A percentile compares a stretch with the other conserved stretches of the same genome.
phyloP scores from a whole-genome alignment of 2,797 vertebrate species.

The Peromyscus aztecus region DNA sequence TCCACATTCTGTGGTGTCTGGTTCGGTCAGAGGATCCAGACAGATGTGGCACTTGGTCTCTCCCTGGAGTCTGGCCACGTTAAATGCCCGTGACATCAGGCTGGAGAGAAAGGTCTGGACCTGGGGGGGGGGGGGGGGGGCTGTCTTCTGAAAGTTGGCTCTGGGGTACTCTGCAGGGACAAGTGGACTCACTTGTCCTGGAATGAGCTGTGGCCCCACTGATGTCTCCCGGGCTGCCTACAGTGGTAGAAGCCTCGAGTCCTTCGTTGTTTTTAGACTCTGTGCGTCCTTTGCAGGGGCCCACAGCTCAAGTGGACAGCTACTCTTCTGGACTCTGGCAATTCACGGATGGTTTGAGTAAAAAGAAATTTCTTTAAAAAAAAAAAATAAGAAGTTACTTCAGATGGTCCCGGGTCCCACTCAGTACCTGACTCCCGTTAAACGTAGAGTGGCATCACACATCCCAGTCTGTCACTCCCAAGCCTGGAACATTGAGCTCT shows the following conservation, averaged over 20 bases:
- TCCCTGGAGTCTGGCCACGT: neutral
- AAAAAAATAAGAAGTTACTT: neutral
- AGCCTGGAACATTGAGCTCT: neutral
- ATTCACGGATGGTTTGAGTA: neutral
- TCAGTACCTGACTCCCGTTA: neutral
- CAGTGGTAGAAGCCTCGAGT: neutral
- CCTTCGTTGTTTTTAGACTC: neutral
- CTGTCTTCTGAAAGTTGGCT: neutral
- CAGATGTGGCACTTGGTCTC: conserved; percentile 76
- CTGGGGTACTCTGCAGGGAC: neutral
- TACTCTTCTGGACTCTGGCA: neutral
- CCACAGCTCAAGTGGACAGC: neutral
- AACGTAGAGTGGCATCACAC: neutral
- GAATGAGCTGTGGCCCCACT: neutral
- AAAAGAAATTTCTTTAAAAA: neutral
- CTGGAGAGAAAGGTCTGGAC: neutral
- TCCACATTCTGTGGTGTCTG: conserved; percentile 85
- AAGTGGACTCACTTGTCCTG: neutral
- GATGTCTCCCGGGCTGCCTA: neutral
- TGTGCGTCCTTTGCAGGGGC: neutral
- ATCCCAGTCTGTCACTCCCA: neutral
- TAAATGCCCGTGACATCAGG: neutral
- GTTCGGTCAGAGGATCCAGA: conserved; percentile 67
- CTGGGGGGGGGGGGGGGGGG: accelerated
- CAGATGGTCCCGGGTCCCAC: neutral